phyloP scores from a whole-genome alignment of 1,140 invertebrate species.

The Subanguina moxae region DNA sequence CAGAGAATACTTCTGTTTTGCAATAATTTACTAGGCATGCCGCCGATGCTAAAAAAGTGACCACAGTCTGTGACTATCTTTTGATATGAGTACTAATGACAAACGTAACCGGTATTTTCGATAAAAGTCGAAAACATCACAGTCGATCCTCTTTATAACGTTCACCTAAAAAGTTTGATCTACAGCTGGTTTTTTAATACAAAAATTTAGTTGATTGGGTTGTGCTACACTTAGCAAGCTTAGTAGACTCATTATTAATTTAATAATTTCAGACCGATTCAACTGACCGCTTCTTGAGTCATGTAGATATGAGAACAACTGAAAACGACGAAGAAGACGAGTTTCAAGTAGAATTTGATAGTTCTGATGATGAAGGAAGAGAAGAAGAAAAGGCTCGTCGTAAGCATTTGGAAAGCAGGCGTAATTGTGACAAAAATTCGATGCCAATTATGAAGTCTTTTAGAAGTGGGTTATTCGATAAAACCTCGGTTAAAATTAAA shows the following conservation, averaged over 20 bases:
- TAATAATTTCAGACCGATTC: constrained; percentile 15
- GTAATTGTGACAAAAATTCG: constrained; percentile 7
- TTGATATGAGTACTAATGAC: no score
- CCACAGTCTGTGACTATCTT: no score
- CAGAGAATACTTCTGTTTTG: no score
- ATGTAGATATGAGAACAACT: constrained; percentile 39
- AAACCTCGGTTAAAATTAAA: constrained; percentile 1
- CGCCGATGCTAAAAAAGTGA: no score
- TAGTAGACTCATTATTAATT: not conserved
- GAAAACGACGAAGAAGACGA: constrained; percentile 48
- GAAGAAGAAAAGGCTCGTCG: constrained; percentile 22
- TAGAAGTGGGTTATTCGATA: not conserved
- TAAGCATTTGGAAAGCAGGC: constrained; percentile 10
- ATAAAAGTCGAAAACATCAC: no score
- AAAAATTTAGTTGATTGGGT: no score
- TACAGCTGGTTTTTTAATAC: no score
- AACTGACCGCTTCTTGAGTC: constrained; percentile 39
- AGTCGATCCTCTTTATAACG: no score
- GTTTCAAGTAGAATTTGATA: constrained; percentile 45
- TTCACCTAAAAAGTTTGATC: no score
- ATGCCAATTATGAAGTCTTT: constrained; percentile 19
- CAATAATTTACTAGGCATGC: no score
- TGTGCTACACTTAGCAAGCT: no score
- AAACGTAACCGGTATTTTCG: no score
- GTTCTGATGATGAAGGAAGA: constrained; percentile 43